A percentile compares a stretch with the other conserved stretches of the same genome.
Conservation (phyloP, 2,113 vertebrate genomes). For the Cinclus mexicanus region DNA sequence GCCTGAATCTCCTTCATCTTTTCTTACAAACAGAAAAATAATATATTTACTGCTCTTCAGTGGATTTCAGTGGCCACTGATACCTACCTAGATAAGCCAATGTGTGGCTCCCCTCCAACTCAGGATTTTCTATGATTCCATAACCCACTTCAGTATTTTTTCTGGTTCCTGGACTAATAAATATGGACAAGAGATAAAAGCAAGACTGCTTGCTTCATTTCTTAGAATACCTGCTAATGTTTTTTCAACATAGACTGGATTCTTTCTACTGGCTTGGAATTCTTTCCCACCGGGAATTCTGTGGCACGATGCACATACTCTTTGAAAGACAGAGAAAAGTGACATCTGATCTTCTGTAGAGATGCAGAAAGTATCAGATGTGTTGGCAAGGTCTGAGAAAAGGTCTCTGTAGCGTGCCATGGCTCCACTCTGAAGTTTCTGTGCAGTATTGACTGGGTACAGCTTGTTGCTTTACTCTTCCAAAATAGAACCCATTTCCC, state of each 20-base stretch:
- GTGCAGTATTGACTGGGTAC: neutral
- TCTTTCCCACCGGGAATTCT: neutral
- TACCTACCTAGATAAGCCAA: neutral
- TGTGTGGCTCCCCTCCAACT: neutral
- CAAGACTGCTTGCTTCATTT: neutral
- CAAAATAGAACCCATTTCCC: neutral
- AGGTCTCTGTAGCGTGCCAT: neutral
- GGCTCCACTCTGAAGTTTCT: neutral
- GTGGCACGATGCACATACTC: neutral
- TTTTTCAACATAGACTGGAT: neutral
- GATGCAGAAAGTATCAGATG: neutral
- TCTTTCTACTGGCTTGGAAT: neutral
- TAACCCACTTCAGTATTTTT: neutral
- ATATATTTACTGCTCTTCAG: neutral
- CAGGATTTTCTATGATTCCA: neutral
- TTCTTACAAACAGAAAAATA: neutral
- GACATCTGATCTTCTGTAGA: neutral
- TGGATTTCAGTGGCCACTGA: neutral
- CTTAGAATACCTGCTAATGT: neutral
- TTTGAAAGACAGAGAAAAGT: neutral
- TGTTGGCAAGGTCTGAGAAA: neutral
- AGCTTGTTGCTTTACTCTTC: neutral
- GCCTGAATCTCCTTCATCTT: neutral
- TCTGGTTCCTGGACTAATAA: neutral
- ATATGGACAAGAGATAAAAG: neutral